Conservation (phyloP, 1,140 invertebrate genomes). For the Pygmarrhopalites habei region DNA sequence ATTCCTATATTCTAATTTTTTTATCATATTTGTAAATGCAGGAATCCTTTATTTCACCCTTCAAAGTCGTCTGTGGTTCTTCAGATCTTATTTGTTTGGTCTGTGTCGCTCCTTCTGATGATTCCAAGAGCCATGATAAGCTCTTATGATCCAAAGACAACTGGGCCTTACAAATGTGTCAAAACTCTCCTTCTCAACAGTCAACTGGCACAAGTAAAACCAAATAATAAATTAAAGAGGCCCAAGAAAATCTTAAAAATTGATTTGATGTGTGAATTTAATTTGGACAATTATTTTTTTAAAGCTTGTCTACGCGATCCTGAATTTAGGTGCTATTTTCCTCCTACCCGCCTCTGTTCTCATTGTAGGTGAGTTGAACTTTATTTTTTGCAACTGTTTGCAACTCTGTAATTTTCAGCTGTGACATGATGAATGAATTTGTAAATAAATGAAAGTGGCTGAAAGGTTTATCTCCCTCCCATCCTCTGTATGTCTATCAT, state of each 20-base stretch:
- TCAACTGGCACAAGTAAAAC: background rate
- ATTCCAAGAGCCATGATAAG: background rate
- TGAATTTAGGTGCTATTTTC: constrained; percentile 11
- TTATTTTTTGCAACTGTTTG: background rate
- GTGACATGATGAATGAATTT: background rate
- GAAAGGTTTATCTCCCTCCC: no score
- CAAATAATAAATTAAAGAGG: no score
- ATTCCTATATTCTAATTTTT: no score
- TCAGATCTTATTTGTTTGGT: background rate
- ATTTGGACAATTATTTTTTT: no score
- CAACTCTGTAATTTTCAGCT: background rate
- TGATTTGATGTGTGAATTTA: no score
- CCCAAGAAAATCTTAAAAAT: no score
- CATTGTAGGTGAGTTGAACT: constrained; percentile 9
- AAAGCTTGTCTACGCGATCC: constrained; percentile 18
- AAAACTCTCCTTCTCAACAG: constrained; percentile 9
- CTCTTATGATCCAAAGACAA: constrained; percentile 6
- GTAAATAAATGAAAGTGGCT: background rate
- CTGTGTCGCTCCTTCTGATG: background rate
- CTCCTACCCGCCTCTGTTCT: constrained; percentile 17
- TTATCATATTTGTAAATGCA: no score
- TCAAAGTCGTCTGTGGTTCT: background rate
- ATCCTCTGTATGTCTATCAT: background rate
- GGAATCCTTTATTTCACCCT: constrained; percentile 14
- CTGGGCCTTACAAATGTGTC: constrained; percentile 18